Evolutionary conservation across 2,113 vertebrate species (phyloP).

Genomic region (Aleadryas rufinucha): DNA sequence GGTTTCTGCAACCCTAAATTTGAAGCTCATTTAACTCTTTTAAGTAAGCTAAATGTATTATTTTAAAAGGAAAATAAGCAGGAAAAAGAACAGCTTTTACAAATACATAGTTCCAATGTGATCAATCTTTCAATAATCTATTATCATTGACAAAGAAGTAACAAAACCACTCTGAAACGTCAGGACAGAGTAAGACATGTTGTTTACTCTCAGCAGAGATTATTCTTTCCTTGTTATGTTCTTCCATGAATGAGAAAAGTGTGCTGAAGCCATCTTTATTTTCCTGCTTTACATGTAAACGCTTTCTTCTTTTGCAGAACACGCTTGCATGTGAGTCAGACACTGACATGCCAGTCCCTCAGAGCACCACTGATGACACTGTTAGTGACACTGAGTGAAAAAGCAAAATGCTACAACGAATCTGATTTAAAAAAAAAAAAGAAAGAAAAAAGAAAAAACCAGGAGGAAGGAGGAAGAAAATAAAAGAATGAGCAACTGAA

Average conservation of each 20-base stretch:
- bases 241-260: neutral
- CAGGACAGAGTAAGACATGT: neutral
- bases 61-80: neutral
- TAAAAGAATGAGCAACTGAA: constrained; percentile 63
- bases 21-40: neutral
- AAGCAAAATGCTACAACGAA: constrained; percentile 23
- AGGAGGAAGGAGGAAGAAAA: constrained; percentile 23
- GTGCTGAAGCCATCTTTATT: neutral
- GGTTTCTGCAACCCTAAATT: neutral
- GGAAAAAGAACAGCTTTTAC: neutral
- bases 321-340: neutral
- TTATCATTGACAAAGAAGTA: neutral
- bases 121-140: neutral
- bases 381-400: constrained; percentile 55
- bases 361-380: neutral
- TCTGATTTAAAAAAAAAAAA: neutral
- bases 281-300: neutral
- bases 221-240: neutral
- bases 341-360: neutral
- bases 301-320: neutral
- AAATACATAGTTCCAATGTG: neutral
- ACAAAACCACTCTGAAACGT: neutral
- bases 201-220: neutral
- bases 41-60: neutral
- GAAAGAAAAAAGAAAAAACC: neutral